Conservation (phyloP, 2,113 vertebrate species). For the Globicephala melas region DNA sequence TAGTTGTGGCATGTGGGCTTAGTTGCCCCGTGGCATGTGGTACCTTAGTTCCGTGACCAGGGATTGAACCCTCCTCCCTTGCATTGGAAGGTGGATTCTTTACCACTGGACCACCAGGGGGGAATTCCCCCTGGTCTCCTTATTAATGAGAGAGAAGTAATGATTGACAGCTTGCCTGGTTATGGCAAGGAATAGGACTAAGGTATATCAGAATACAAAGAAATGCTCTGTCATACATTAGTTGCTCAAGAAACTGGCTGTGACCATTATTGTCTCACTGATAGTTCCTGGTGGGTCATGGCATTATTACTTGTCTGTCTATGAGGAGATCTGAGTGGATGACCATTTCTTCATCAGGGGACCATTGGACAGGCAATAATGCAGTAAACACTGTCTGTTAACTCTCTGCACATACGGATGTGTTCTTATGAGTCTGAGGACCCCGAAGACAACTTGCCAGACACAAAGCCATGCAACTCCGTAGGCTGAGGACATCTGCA, state of each 20-base stretch:
- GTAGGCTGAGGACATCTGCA: background rate
- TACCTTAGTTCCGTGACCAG: too few relatives aligned
- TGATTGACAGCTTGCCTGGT: background rate
- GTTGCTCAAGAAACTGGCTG: background rate
- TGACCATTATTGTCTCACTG: background rate
- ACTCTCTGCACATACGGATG: background rate
- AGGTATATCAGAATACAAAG: background rate
- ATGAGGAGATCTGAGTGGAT: background rate
- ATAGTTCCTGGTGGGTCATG: background rate
- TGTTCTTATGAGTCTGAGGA: background rate
- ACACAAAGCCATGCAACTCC: constrained; percentile 28
- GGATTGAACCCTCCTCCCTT: too few relatives aligned
- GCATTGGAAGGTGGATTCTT: too few relatives aligned
- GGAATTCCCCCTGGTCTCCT: background rate
- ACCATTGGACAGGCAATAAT: background rate
- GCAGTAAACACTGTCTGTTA: background rate
- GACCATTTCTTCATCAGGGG: background rate
- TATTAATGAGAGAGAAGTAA: background rate
- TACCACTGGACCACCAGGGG: too few relatives aligned
- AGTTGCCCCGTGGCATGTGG: too few relatives aligned
- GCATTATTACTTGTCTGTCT: background rate
- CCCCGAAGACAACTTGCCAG: background rate
- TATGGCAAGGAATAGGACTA: background rate
- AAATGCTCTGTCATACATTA: background rate
- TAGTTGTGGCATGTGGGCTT: too few relatives aligned